phyloP scores from a whole-genome alignment of 92 coral and sea anemone genomes.

The Metridium senile region DNA sequence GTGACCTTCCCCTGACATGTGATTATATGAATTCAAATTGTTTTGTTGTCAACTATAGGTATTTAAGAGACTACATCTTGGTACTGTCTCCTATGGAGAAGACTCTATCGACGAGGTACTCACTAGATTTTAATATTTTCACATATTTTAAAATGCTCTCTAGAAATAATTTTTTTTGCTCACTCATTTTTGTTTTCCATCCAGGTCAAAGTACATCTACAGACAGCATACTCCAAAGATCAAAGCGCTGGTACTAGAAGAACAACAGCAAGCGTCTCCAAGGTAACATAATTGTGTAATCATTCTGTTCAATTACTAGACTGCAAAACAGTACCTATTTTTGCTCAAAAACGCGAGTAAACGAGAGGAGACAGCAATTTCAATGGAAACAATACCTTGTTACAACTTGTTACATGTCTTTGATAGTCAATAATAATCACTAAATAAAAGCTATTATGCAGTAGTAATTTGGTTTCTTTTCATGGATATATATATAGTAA shows the following conservation, averaged over 20 bases:
- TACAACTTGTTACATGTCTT: no score
- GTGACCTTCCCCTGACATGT: no score
- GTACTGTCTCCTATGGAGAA: slow-evolving; percentile 93
- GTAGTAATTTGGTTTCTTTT: no score
- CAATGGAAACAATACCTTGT: no score
- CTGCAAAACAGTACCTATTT: no score
- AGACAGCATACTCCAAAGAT: slow-evolving; percentile 24
- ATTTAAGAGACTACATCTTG: slow-evolving; percentile 94
- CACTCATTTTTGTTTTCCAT: not conserved
- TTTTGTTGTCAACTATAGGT: slow-evolving; percentile 42
- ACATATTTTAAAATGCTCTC: not conserved
- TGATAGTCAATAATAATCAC: no score
- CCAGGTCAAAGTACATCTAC: slow-evolving; percentile 10
- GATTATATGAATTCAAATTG: not conserved
- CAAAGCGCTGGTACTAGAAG: slow-evolving; percentile 11
- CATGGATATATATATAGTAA: no score
- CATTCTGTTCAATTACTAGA: no score
- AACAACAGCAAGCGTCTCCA: slow-evolving; percentile 19
- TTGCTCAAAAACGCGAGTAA: no score
- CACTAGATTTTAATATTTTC: not conserved
- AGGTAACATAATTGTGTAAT: slow-evolving; percentile 3
- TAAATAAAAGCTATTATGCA: no score
- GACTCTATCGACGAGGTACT: slow-evolving; percentile 99
- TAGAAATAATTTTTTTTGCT: not conserved
- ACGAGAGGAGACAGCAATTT: no score